Base-by-base conservation (phyloP, 1,140 invertebrate genomes). In the Oreohelix idahoensis region DNA sequence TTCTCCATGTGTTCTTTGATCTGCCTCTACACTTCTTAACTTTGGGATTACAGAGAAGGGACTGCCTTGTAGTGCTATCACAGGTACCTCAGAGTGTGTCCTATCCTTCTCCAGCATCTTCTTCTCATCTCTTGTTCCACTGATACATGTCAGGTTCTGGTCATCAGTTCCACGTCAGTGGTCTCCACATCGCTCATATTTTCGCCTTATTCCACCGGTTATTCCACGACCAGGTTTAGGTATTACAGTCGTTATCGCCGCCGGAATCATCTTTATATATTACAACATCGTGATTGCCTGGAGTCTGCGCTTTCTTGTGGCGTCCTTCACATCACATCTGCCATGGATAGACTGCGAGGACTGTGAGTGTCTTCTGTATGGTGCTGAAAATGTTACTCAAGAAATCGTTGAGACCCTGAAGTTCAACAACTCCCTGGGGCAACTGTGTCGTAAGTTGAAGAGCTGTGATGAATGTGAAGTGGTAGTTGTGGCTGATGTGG, bases 181-280 rank as follows among this genome's bases (percentile, higher is more conserved):
- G n/a, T n/a, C n/a, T n/a, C n/a, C n/a, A n/a, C 42, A 45, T 8
- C 42, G 15, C 5, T 45, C 42, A 45, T 8, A 45, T 45, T 8
- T 15, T 45, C 42, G 42, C 15, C 15, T 45, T 45, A 45, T 45
- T 15, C 5, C 42, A 45, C 5, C 42, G 15, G 5, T 45, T 45
- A 8, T 45, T 45, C 53, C 20, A n/a, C 17, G 23, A 11, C 66
- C 86, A 96, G 96, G 96, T 29, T 94, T 96, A 17, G 96, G 96
- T 0, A 95, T 66, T 5, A 32, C n/a, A 29, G 32, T 95, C 91
- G 95, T 95, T 0, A 95, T 96, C 92, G 93, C 96, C 70, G 81
- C 91, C 0, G 81, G 92, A 0, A 88, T 92, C 17, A 90, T 93
- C 73, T 81, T 89, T 35, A 88, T 93, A 70, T 94, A 94, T 85